Percentiles rank a stretch among this genome's conserved stretches.
phyloP scores from a whole-genome alignment of 2,113 vertebrate species.

The Varanus salvator region DNA sequence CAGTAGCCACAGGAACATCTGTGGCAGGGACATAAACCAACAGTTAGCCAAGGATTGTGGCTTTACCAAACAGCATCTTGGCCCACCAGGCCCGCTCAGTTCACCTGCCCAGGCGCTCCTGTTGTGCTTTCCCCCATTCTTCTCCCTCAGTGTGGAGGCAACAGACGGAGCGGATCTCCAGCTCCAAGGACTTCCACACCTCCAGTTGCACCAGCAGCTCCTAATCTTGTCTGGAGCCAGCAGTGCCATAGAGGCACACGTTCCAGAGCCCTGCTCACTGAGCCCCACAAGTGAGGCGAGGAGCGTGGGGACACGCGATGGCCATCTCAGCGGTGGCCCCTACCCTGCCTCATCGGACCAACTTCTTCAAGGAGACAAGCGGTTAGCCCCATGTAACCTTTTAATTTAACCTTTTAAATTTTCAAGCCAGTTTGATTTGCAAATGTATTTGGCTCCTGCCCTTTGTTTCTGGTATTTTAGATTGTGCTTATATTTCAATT shows the following conservation, averaged over 20 bases:
- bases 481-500: no score
- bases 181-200: background rate
- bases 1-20: slow-evolving; percentile 89
- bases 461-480: no score
- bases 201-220: background rate
- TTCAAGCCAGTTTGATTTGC: no score
- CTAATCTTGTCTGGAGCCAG: background rate
- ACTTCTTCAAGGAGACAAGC: no score
- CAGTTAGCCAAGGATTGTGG: background rate
- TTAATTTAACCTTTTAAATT: no score
- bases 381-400: no score
- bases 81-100: background rate
- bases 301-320: no score
- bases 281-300: no score
- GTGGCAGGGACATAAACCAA: rapidly evolving
- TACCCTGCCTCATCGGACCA: no score
- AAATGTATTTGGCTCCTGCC: no score
- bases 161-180: no score
- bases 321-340: no score
- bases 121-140: background rate
- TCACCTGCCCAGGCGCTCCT: background rate
- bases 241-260: background rate
- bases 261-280: background rate
- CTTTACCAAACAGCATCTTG: background rate
- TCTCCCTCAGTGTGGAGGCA: background rate